Percentiles rank a stretch among this genome's conserved stretches.
phyloP scores from a whole-genome alignment of 2,797 vertebrate genomes.

The Spatula clypeata region DNA sequence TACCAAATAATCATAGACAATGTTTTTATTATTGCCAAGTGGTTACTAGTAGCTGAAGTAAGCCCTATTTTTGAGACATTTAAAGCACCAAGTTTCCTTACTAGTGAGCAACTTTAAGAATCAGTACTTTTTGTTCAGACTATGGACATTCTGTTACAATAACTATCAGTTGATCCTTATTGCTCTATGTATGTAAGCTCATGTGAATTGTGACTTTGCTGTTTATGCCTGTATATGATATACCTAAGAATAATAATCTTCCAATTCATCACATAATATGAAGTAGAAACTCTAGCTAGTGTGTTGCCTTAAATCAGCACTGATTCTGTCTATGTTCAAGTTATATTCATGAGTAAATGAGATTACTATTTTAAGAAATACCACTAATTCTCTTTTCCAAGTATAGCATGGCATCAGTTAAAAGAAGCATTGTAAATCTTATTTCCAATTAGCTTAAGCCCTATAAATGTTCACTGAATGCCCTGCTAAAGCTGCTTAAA shows the following conservation, averaged over 20 bases:
- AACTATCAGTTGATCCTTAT: conserved; percentile 2
- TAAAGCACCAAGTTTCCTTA: neutral
- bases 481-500: conserved; percentile 67
- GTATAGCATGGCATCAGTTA: conserved; percentile 41
- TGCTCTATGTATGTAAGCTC: neutral
- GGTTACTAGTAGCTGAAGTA: neutral
- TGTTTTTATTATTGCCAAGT: neutral
- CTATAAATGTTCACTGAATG: conserved; percentile 57
- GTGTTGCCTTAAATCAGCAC: neutral
- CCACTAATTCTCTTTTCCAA: conserved; percentile 26
- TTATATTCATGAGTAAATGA: conserved; percentile 41
- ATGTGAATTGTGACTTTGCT: neutral
- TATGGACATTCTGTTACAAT: neutral
- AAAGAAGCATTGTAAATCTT: conserved; percentile 66
- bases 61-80: neutral
- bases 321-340: neutral
- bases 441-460: conserved; percentile 70
- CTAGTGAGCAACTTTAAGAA: neutral
- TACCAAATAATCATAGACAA: neutral
- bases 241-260: neutral
- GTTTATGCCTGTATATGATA: neutral
- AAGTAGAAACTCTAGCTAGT: neutral
- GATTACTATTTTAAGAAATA: conserved; percentile 52
- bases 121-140: neutral
- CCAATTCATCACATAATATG: neutral